Percentiles rank a stretch among this genome's conserved stretches.
Conservation (phyloP, 2,888 invertebrate species). For the Apodemia duryi region DNA sequence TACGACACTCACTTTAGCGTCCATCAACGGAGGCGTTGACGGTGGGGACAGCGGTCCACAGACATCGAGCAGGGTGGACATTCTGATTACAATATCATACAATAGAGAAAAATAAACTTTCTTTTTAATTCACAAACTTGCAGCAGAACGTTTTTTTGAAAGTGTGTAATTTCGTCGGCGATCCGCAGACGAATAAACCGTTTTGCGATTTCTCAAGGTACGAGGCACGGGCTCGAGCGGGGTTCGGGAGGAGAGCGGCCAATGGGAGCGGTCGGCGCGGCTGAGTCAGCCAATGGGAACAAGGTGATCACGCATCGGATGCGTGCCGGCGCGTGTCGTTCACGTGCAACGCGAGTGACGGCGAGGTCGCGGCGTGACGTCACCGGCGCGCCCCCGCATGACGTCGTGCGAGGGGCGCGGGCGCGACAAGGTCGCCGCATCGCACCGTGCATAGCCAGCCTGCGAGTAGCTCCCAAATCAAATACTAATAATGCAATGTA, state of each 20-base stretch:
- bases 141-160: conserved; percentile 47
- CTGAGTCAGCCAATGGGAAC: conserved; percentile 80
- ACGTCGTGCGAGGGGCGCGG: conserved; percentile 58
- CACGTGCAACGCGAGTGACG: conserved; percentile 91
- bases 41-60: conserved; percentile 84
- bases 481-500: conserved; percentile 14
- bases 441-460: conserved; percentile 16
- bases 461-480: conserved; percentile 8
- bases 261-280: conserved; percentile 86
- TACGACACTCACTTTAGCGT: conserved; percentile 71
- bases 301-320: conserved; percentile 83
- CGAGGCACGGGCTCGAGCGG: conserved; percentile 68
- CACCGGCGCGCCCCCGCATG: conserved; percentile 79
- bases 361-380: conserved; percentile 79
- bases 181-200: conserved; percentile 75
- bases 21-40: conserved; percentile 84
- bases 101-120: conserved; percentile 54
- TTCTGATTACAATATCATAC: conserved; percentile 58
- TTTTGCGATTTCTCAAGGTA: conserved; percentile 55
- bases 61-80: conserved; percentile 69
- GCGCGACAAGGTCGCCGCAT: conserved; percentile 53
- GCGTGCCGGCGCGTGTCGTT: conserved; percentile 89
- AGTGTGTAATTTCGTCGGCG: conserved; percentile 66
- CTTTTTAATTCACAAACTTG: conserved; percentile 72
- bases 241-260: conserved; percentile 77